Base-by-base conservation (phyloP, 2,113 vertebrate genomes). In the Semicossyphus pulcher region DNA sequence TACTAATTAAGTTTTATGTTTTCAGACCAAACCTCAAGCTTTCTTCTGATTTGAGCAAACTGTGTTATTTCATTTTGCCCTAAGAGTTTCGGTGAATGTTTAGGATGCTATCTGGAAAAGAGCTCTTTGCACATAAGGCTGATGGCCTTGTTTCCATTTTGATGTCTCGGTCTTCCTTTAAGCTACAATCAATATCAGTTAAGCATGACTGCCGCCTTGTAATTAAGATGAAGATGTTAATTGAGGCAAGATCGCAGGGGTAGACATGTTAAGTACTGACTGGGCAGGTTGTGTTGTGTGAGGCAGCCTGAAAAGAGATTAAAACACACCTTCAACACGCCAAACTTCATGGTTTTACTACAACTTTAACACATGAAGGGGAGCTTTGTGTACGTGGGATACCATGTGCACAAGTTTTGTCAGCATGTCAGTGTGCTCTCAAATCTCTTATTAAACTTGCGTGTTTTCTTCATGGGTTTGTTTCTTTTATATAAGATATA, bases 111-210 rank as follows among this genome's bases (percentile, higher is more conserved):
- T 36, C 4, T 59, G 12, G 7, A 47, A 54, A 31, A 63, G 11
- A 61, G 47, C 36, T 78, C 32, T 57, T 82, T 59, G 31, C 70
- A 81, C 64, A 58, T 15, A 28, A 76, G 37, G 63, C 39, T 67
- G 56, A 83, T 49, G 57, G 73, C 45, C 78, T 83, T 68, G 74
- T 85, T 92, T 92, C 78, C 72, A 78, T 85, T 84, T 85, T 85
- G 82, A 90, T 83, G 84, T 78, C 77, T 87, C 37, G 7, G 49
- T 87, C 78, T 87, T 88, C 79, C 81, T 91, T 84, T 89, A 87
- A 92, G 86, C 84, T 80, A 86, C 86, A 91, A 92, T 92, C 92
- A 91, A 92, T 91, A 87, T 83, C 76, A 74, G 86, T 88, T 89
- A 91, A 92, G 81, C 88, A 89, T 89, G 88, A 91, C 81, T 87